A percentile compares a stretch with the other conserved stretches of the same genome.
Evolutionary conservation across 1,140 invertebrate genomes (phyloP).

Genomic region (Bombyx mandarina): DNA sequence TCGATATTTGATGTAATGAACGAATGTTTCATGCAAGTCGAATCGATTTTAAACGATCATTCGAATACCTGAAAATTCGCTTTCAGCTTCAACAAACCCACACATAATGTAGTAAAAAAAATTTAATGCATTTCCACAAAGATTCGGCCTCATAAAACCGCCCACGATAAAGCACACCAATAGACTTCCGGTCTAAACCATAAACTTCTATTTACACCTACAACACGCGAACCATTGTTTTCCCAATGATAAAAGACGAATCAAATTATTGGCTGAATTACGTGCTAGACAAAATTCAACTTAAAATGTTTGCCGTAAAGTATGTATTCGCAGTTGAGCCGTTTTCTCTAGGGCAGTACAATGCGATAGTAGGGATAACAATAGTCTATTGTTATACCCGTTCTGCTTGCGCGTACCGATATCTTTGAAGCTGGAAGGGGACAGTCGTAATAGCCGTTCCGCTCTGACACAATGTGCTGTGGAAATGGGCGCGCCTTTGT

Average conservation of each 20-base stretch:
- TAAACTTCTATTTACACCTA: constrained; percentile 40
- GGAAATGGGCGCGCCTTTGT: constrained; percentile 63
- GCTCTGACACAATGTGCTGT: constrained; percentile 42
- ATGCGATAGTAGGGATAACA: constrained; percentile 54
- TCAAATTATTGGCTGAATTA: constrained; percentile 58
- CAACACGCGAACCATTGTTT: constrained; percentile 47
- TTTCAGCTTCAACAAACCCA: too few relatives aligned
- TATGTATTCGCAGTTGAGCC: neutral
- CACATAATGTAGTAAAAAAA: too few relatives aligned
- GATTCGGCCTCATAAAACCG: too few relatives aligned
- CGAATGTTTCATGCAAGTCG: too few relatives aligned
- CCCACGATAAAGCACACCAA: constrained; percentile 9
- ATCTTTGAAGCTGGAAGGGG: constrained; percentile 38
- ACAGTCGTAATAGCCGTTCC: constrained; percentile 24
- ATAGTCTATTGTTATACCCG: constrained; percentile 66
- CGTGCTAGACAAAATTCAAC: constrained; percentile 10
- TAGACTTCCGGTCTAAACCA: constrained; percentile 32
- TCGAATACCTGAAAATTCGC: too few relatives aligned
- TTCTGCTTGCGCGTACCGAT: constrained; percentile 60
- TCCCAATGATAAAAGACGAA: constrained; percentile 59
- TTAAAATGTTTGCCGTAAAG: constrained; percentile 2
- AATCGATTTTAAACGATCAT: too few relatives aligned
- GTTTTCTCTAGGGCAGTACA: constrained; percentile 8
- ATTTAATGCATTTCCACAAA: neutral
- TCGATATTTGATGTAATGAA: too few relatives aligned